Base-by-base conservation (phyloP, 2,888 invertebrate species). In the Ypsolopha scabrella region DNA sequence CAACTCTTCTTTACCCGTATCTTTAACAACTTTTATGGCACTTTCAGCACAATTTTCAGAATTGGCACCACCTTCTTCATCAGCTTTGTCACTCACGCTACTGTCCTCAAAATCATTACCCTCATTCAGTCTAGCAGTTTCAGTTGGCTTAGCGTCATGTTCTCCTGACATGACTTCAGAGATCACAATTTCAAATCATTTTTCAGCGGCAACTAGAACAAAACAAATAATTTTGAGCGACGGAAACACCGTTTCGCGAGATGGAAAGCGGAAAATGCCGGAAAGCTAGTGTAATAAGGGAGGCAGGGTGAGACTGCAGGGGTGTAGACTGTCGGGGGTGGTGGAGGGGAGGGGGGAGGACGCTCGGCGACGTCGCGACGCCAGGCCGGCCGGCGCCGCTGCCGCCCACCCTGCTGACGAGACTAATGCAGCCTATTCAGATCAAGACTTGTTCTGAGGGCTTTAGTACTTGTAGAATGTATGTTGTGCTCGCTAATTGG, bases 301-400 rank as follows among this genome's bases (percentile, higher is more conserved):
- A 11, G 35, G 35, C 4, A 35, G 11, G 11, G 48, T 13, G 38
- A 38, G 39, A 44, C 44, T 13, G 33, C 14, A 7, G 24, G 33
- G 24, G 33, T 10, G 44, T 36, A 11, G 35, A 36, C 24, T 24
- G 13, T 24, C 54, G 55, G 58, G 58, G 58, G 54, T 58, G 58
- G 57, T 53, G 52, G 57, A 56, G 52, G 58, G 60, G 59, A 63
- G 56, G 66, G 58, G 62, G 54, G 61, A 54, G 52, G 51, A n/a
- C n/a, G 51, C 57, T 41, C 60, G 66, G 74, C 80, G 82, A 74
- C 83, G 81, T 71, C 83, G 74, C 77, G 86, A 78, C 86, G 86
- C 83, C 86, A 83, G 82, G 67, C 82, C 62, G 77, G 62, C 75
- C 67, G 86, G 80, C 82, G 83, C 82, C 83, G 63, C 54, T 60